phyloP scores from a whole-genome alignment of 2,888 invertebrate species.

The Acleris laterana region DNA sequence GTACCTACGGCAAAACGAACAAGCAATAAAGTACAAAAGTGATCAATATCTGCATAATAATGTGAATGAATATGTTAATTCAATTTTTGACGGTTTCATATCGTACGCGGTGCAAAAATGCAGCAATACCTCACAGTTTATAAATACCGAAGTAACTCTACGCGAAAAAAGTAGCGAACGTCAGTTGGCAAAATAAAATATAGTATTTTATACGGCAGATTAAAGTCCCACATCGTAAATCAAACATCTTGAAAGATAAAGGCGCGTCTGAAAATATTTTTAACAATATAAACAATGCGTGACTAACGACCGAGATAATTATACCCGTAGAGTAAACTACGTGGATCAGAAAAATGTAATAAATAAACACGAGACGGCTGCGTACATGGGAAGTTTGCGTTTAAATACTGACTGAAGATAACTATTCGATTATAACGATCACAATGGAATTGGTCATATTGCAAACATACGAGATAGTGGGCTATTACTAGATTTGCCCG shows the following conservation, averaged over 20 bases:
- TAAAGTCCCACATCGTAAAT: slow-evolving; percentile 11
- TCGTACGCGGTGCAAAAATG: too few species aligned
- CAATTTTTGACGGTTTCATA: too few species aligned
- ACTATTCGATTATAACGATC: slow-evolving; percentile 1
- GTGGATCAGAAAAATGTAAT: slow-evolving; percentile 11
- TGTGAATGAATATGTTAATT: too few species aligned
- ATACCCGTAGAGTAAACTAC: slow-evolving; percentile 14
- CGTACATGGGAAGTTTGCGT: slow-evolving; percentile 2
- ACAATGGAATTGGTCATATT: neutral
- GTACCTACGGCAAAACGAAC: too few species aligned
- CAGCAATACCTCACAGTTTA: too few species aligned
- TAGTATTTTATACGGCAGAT: neutral
- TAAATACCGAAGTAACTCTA: too few species aligned
- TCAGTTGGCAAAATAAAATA: neutral
- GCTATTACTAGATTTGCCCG: too few species aligned
- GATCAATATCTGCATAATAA: too few species aligned
- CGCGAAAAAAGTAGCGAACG: neutral
- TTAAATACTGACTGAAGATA: neutral
- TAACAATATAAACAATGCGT: slow-evolving; percentile 25
- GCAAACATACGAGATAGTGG: too few species aligned
- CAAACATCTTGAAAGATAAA: slow-evolving; percentile 22
- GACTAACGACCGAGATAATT: slow-evolving; percentile 23
- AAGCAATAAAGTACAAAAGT: too few species aligned
- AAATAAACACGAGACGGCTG: slow-evolving; percentile 20
- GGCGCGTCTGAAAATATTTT: slow-evolving; percentile 13